Evolutionary conservation across 2,113 vertebrate species (phyloP), one percentile per base, ranked within the genome.

Genomic region (Perca fluviatilis): DNA sequence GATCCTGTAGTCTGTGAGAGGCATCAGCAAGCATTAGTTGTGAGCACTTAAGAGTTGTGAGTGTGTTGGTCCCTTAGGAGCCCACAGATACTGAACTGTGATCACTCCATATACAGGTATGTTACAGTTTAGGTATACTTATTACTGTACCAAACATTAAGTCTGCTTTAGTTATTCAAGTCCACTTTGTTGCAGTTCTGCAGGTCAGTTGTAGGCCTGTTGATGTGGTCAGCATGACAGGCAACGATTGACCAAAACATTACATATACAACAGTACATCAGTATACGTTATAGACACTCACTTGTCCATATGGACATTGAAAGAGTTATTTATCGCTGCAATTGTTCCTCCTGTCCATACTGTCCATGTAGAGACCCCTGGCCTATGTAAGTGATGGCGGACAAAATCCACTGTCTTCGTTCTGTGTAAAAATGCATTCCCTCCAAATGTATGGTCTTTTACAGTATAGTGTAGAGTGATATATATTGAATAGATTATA

Each of bases 21-120:
- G 82, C 65, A 80, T 62, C 64, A 68, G 64, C 54, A 74, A 62
- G 68, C 80, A 84, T 75, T 86, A 77, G 53, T 51, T 84, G 76
- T 72, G 76, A 85, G 88, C 90, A 86, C 85, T 90, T 89, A 81
- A 30, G 73, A 78, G 77, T 67, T 79, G 74, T 58, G 61, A 86
- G 87, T 79, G 86, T 73, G 81, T 62, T 46, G 43, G 58, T 89
- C 91, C 85, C 83, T 14, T 0, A 60, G 88, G 89, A 90, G 66
- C 15, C 71, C 56, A 36, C 50, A 58, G 57, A 85, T 71, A 75
- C 76, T 70, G 63, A 80, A 47, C 58, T 40, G 60, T 78, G 74
- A 85, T 83, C 80, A 77, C 70, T 62, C 54, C 73, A 12, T 49
- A 14, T 62, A 8, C 60, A 62, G 30, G 60, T 36, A 62, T 62